Evolutionary conservation across 2,797 vertebrate genomes (phyloP).

Genomic region (Crocodylus rhombifer): DNA sequence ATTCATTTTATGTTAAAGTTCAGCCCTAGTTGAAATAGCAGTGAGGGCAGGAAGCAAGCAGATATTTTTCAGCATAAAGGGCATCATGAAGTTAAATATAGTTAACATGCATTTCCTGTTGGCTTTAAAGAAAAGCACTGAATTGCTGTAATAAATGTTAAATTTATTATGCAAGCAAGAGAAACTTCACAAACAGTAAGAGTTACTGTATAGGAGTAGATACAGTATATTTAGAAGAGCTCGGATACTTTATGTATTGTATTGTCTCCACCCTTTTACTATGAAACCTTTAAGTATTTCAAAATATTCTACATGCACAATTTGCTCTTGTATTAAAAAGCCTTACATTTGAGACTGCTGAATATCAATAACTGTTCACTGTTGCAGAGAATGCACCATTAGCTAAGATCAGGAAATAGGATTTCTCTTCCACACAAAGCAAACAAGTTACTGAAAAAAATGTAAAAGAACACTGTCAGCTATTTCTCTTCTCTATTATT

Average conservation of each 20-base stretch:
- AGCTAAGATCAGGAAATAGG: slow-evolving; percentile 26
- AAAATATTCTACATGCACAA: slow-evolving; percentile 71
- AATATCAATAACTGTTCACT: slow-evolving; percentile 9
- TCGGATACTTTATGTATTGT: slow-evolving; percentile 37
- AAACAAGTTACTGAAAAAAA: neutral
- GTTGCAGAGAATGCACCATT: slow-evolving; percentile 60
- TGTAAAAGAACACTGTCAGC: neutral
- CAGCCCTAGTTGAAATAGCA: neutral
- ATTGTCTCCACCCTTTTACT: slow-evolving; percentile 58
- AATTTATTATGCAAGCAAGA: slow-evolving; percentile 74
- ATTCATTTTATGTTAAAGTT: neutral
- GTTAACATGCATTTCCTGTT: slow-evolving; percentile 10
- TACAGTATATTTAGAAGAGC: slow-evolving; percentile 59
- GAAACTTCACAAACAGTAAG: slow-evolving; percentile 69
- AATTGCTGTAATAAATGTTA: slow-evolving; percentile 55
- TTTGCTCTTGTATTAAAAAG: slow-evolving; percentile 63
- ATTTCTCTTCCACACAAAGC: slow-evolving; percentile 24
- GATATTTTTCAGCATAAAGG: neutral
- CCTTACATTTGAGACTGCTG: slow-evolving; percentile 9
- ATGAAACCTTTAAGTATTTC: slow-evolving; percentile 66
- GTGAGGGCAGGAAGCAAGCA: neutral
- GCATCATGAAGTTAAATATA: neutral
- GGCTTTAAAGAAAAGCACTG: neutral
- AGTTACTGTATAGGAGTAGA: slow-evolving; percentile 59
- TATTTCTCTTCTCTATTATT: neutral